These are phyloP conservation scores for Callimorpha dominula DNA, from an alignment of 2,888 invertebrate species.

Conservation along the genomic window DNA sequence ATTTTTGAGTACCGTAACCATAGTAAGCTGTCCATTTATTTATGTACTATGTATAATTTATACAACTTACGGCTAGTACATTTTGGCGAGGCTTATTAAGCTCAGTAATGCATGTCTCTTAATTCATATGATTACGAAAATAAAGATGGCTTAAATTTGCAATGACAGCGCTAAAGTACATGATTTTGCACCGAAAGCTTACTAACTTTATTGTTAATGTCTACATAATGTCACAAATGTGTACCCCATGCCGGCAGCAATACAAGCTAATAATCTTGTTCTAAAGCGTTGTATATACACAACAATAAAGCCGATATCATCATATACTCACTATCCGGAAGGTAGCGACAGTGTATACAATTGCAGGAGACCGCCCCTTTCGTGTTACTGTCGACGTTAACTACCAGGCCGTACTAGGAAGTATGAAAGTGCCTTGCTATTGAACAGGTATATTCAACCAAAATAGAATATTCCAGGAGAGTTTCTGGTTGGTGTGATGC, in stretches of 20 bases:
- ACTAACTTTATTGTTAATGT: not conserved
- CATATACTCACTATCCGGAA: slow-evolving; percentile 38
- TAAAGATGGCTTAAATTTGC: too few species aligned
- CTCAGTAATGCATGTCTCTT: too few species aligned
- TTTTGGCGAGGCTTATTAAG: too few species aligned
- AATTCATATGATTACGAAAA: too few species aligned
- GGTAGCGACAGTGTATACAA: slow-evolving; percentile 56
- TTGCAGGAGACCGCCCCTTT: slow-evolving; percentile 67
- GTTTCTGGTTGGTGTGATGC: slow-evolving; percentile 13
- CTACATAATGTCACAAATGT: not conserved
- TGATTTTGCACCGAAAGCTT: too few species aligned
- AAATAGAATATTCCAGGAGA: slow-evolving; percentile 15
- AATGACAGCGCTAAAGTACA: too few species aligned
- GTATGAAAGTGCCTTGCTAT: slow-evolving; percentile 50
- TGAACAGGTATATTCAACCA: slow-evolving; percentile 38
- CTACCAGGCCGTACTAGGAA: slow-evolving; percentile 44
- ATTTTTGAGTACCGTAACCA: too few species aligned
- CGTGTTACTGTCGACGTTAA: slow-evolving; percentile 63
- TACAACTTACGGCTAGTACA: too few species aligned
- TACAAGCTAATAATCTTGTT: slow-evolving; percentile 6
- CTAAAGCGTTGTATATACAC: slow-evolving; percentile 37
- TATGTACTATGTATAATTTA: too few species aligned
- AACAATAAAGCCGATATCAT: slow-evolving; percentile 34
- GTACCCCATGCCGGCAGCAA: slow-evolving; percentile 7
- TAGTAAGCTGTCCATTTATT: too few species aligned